Conservation (phyloP, 2,888 invertebrate genomes). For the Stratiomys singularior region DNA sequence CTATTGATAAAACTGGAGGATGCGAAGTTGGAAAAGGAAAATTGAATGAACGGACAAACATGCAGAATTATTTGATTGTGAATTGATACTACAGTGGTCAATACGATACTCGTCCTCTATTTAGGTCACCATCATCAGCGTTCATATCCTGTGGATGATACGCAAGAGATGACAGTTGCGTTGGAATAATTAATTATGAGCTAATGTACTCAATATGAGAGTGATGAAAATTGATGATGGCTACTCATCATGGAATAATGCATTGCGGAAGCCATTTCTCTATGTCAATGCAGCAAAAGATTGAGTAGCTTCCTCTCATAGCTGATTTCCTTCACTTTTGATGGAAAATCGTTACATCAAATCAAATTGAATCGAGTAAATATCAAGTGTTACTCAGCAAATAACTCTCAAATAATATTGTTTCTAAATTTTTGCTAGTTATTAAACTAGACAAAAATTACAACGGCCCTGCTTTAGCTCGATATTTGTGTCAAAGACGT, state of each 20-base stretch:
- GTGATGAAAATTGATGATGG: conserved; percentile 37
- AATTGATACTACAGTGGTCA: conserved; percentile 33
- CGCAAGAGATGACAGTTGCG: background rate
- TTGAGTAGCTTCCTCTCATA: too few species aligned
- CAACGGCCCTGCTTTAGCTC: too few species aligned
- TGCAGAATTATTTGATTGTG: conserved; percentile 33
- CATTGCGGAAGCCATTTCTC: too few species aligned
- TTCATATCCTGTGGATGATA: background rate
- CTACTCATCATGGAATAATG: background rate
- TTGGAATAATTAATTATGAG: conserved; percentile 31
- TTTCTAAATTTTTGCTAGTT: too few species aligned
- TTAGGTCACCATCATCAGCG: conserved; percentile 25
- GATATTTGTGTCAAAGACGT: too few species aligned
- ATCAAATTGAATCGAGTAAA: too few species aligned
- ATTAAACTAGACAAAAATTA: too few species aligned
- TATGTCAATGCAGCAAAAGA: too few species aligned
- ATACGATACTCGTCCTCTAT: background rate
- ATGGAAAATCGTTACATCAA: too few species aligned
- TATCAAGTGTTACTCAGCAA: too few species aligned
- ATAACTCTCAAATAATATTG: too few species aligned
- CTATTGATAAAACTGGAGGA: background rate
- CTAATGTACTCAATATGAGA: conserved; percentile 13
- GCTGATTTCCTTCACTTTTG: too few species aligned
- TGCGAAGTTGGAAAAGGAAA: background rate
- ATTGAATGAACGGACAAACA: conserved; percentile 15